Percentiles rank a stretch among this genome's conserved stretches.
These are phyloP conservation scores for Peromyscus maniculatus DNA, from an alignment of 2,113 vertebrate genomes.

Conservation along the genomic window DNA sequence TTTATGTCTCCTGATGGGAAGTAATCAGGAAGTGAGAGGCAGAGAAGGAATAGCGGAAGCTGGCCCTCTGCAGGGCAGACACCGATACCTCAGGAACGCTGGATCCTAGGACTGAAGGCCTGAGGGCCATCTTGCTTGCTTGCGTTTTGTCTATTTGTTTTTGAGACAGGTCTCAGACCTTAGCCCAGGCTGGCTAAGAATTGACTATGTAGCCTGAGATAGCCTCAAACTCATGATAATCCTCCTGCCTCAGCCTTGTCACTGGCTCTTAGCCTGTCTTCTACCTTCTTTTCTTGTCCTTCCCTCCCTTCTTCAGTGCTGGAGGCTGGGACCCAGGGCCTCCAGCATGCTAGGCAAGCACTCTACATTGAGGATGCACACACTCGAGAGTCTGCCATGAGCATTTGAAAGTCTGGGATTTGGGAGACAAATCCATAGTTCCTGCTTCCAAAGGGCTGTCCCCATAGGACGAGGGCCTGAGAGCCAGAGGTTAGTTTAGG, in stretches of 20 bases:
- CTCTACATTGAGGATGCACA: background rate
- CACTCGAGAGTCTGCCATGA: rapidly evolving
- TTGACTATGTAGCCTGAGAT: background rate
- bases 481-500: background rate
- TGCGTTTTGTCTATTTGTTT: background rate
- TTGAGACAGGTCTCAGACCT: background rate
- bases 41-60: background rate
- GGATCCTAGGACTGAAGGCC: background rate
- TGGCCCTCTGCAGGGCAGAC: no score
- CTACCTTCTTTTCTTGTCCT: background rate
- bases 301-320: background rate
- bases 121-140: background rate
- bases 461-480: background rate
- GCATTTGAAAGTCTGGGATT: background rate
- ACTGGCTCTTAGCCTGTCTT: background rate
- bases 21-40: background rate
- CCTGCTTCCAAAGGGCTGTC: background rate
- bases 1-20: background rate
- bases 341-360: background rate
- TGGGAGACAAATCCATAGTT: no score
- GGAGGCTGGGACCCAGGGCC: background rate
- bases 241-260: background rate
- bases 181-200: background rate
- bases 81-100: background rate
- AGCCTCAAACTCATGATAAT: background rate